phyloP scores from a whole-genome alignment of 1,140 invertebrate species.

The Drosophila varians region DNA sequence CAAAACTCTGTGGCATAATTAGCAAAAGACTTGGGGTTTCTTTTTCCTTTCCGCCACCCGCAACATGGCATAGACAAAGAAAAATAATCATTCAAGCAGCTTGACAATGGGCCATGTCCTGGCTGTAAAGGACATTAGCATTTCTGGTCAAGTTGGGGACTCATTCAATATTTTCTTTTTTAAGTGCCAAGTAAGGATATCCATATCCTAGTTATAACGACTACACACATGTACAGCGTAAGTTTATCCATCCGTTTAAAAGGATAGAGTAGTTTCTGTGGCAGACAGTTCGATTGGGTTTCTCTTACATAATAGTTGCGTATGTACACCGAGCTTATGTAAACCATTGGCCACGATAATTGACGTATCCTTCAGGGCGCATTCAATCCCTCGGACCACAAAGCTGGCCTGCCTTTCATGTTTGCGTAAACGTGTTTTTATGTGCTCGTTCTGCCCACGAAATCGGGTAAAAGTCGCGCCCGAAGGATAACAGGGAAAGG shows the following conservation, averaged over 20 bases:
- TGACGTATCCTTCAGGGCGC: conserved; percentile 30
- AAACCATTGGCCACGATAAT: conserved; percentile 29
- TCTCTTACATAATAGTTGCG: conserved; percentile 17
- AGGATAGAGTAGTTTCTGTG: not conserved
- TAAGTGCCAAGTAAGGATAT: too few relatives aligned
- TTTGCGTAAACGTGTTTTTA: conserved; percentile 31
- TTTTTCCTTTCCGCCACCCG: conserved; percentile 30
- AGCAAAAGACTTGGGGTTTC: conserved; percentile 50
- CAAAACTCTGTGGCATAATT: conserved; percentile 68
- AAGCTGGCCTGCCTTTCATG: conserved; percentile 6
- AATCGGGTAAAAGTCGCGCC: conserved; percentile 59
- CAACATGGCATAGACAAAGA: conserved; percentile 15
- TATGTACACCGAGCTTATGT: conserved; percentile 20
- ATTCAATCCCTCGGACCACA: conserved; percentile 30
- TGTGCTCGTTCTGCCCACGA: conserved; percentile 43
- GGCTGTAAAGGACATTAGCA: not conserved
- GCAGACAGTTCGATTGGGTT: conserved; percentile 18
- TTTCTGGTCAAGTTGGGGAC: not conserved
- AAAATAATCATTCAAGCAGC: conserved; percentile 38
- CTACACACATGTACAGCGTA: not conserved
- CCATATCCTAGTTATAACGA: not conserved
- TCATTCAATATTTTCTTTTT: too few relatives aligned
- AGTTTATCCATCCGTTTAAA: not conserved
- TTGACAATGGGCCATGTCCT: conserved; percentile 7
- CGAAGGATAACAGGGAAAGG: conserved; percentile 9